Percentiles rank a stretch among this genome's conserved stretches.
Evolutionary conservation across 1,140 invertebrate species (phyloP).

Genomic region (Ips typographus): DNA sequence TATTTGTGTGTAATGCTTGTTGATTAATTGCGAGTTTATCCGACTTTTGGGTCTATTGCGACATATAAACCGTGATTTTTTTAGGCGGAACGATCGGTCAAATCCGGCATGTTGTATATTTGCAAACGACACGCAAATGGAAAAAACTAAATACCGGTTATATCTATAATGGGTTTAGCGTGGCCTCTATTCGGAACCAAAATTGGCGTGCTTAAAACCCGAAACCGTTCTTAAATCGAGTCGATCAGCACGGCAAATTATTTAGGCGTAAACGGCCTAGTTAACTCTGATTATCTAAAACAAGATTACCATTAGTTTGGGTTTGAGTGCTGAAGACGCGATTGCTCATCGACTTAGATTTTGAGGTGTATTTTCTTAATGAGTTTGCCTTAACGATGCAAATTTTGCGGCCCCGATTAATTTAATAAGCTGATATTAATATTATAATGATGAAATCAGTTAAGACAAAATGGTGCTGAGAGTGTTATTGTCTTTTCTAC

Average conservation of each 20-base stretch:
- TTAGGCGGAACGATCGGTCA: too few species aligned
- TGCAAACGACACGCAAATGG: slow-evolving; percentile 15
- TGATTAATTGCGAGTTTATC: too few species aligned
- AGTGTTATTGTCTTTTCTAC: too few species aligned
- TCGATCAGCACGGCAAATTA: slow-evolving; percentile 21
- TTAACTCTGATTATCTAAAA: slow-evolving; percentile 18
- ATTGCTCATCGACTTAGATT: slow-evolving; percentile 1
- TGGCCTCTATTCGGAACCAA: slow-evolving; percentile 19
- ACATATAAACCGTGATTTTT: too few species aligned
- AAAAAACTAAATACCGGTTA: slow-evolving; percentile 19
- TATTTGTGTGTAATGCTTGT: too few species aligned
- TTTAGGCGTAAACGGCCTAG: slow-evolving; percentile 19
- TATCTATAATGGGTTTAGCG: slow-evolving; percentile 15
- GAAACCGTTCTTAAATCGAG: slow-evolving; percentile 22
- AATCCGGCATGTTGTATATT: not conserved
- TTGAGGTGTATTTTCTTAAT: not conserved
- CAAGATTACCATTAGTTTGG: slow-evolving; percentile 12
- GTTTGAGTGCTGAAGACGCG: not conserved
- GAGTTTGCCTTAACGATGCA: too few species aligned
- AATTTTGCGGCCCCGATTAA: too few species aligned
- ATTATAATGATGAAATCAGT: too few species aligned
- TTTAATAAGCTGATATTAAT: too few species aligned
- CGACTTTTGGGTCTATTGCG: too few species aligned
- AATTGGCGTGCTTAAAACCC: slow-evolving; percentile 18
- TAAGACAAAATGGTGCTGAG: too few species aligned